Percentiles rank a stretch among this genome's conserved stretches.
Evolutionary conservation across 2,113 vertebrate species (phyloP).

Genomic region (Chrysochloris asiatica): DNA sequence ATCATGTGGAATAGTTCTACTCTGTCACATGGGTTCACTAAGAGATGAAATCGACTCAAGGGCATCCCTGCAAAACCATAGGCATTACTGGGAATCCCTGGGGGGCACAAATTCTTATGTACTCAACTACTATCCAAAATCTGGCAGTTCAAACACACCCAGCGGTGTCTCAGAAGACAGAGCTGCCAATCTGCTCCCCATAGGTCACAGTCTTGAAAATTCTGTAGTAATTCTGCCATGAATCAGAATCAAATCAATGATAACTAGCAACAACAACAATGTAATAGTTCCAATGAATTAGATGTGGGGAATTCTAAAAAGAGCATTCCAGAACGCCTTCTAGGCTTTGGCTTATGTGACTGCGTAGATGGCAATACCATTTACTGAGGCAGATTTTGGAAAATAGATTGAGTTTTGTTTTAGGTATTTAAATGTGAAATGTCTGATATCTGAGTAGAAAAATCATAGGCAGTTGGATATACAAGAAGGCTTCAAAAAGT

Average conservation of each 20-base stretch:
- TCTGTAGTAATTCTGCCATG: too few relatives aligned
- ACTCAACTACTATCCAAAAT: too few relatives aligned
- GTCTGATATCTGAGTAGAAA: slow-evolving; percentile 38
- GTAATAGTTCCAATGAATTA: not conserved
- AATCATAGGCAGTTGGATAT: not conserved
- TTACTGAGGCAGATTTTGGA: not conserved
- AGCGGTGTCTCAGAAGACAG: not conserved
- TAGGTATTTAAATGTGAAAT: slow-evolving; percentile 43
- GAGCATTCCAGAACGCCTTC: not conserved
- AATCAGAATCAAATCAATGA: too few relatives aligned
- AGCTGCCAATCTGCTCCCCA: not conserved
- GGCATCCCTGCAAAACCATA: not conserved
- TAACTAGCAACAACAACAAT: not conserved
- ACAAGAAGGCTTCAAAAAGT: not conserved
- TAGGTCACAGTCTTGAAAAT: not conserved
- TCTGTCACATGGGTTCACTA: not conserved
- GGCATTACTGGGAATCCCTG: not conserved
- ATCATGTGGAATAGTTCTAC: not conserved
- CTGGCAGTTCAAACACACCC: not conserved
- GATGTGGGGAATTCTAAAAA: not conserved
- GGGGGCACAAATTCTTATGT: not conserved
- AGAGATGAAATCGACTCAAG: not conserved
- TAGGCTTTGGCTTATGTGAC: not conserved
- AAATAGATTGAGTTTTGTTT: not conserved
- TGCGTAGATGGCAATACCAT: not conserved